Percentiles rank a stretch among this genome's conserved stretches.
Evolutionary conservation across 2,888 invertebrate genomes (phyloP).

Genomic region (Galerucella pusilla): DNA sequence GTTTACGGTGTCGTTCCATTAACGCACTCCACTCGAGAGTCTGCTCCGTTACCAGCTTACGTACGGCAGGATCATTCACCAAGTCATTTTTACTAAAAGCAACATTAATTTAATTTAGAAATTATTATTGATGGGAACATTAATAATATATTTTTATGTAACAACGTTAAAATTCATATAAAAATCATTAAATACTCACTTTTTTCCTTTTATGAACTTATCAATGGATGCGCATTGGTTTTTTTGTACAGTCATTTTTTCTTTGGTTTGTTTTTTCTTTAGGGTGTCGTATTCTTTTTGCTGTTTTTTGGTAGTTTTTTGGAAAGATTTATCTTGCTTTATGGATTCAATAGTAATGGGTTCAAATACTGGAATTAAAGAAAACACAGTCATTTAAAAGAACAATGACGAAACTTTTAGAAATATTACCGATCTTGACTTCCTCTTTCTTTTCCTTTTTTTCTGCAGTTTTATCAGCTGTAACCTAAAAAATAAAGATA

Average conservation of each 20-base stretch:
- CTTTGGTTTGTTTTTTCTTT: slow-evolving; percentile 93
- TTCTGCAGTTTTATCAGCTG: slow-evolving; percentile 65
- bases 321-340: slow-evolving; percentile 89
- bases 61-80: slow-evolving; percentile 80
- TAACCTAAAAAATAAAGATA: slow-evolving; percentile 35
- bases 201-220: slow-evolving; percentile 93
- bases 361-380: slow-evolving; percentile 77
- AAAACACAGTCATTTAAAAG: background rate
- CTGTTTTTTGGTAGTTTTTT: slow-evolving; percentile 94
- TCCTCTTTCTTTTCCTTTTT: slow-evolving; percentile 76
- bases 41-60: slow-evolving; percentile 90
- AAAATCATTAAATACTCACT: slow-evolving; percentile 68
- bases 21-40: slow-evolving; percentile 95
- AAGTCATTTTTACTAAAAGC: slow-evolving; percentile 80
- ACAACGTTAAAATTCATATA: background rate
- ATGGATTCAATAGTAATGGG: slow-evolving; percentile 90
- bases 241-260: slow-evolving; percentile 90
- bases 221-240: slow-evolving; percentile 91
- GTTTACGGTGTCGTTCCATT: slow-evolving; percentile 83
- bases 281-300: slow-evolving; percentile 94
- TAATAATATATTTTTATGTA: too few relatives aligned
- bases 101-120: background rate
- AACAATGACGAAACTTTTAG: background rate
- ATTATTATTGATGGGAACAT: background rate
- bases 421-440: slow-evolving; percentile 74